Percentiles rank a stretch among this genome's conserved stretches.
phyloP scores from a whole-genome alignment of 2,797 vertebrate genomes.

The Smutsia gigantea region DNA sequence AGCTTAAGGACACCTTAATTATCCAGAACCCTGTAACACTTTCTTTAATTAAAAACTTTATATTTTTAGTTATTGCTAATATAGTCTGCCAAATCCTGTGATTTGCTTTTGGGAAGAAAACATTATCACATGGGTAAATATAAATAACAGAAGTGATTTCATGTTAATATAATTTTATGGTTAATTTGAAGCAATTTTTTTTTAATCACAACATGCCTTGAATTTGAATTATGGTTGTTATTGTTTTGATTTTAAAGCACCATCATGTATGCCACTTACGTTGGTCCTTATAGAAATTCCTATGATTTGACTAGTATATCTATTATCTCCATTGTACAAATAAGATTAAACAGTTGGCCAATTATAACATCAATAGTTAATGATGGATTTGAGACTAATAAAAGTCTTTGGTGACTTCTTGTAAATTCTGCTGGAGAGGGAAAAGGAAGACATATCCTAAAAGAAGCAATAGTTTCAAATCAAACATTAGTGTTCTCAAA shows the following conservation, averaged over 20 bases:
- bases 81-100: neutral
- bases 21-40: neutral
- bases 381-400: neutral
- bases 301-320: neutral
- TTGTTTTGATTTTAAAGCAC: neutral
- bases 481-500: neutral
- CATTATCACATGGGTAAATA: neutral
- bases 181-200: neutral
- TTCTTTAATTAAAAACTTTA: neutral
- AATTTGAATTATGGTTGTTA: neutral
- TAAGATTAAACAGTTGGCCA: neutral
- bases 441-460: neutral
- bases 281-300: neutral
- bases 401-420: neutral
- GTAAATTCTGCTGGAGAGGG: neutral
- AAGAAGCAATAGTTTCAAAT: neutral
- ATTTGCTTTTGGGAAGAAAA: neutral
- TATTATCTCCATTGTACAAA: neutral
- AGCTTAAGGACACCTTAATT: neutral
- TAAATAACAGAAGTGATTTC: conserved; percentile 2
- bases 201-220: neutral
- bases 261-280: neutral
- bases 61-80: neutral
- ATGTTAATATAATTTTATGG: neutral
- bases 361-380: neutral